phyloP scores from a whole-genome alignment of 1,140 invertebrate species.

The Acromyrmex charruanus region DNA sequence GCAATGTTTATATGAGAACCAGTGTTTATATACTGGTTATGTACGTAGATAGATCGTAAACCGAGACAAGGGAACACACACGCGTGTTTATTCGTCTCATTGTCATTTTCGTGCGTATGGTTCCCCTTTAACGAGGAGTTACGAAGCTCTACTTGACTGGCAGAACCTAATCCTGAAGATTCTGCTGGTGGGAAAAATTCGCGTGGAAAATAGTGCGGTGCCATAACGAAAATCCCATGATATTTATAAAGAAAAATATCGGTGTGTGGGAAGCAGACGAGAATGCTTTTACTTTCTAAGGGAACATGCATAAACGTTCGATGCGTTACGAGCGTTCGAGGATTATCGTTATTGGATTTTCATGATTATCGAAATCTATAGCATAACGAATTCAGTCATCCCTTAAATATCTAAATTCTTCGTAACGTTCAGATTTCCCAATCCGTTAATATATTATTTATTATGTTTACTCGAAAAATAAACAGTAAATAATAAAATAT shows the following conservation, averaged over 20 bases:
- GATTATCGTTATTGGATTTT: constrained; percentile 39
- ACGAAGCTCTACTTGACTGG: constrained; percentile 51
- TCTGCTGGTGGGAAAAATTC: constrained; percentile 50
- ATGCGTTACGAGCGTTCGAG: constrained; percentile 25
- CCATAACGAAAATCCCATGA: constrained; percentile 13
- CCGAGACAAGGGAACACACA: background rate
- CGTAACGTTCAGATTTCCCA: background rate
- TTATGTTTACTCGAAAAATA: background rate
- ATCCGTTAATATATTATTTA: background rate
- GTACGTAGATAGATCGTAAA: constrained; percentile 31
- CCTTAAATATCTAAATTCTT: constrained; percentile 1
- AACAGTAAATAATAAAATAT: background rate
- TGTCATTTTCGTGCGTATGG: constrained; percentile 8
- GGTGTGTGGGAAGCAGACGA: background rate
- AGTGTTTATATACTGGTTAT: background rate
- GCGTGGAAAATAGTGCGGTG: constrained; percentile 22
- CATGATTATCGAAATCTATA: constrained; percentile 9
- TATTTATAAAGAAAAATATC: constrained; percentile 5
- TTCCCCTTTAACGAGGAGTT: constrained; percentile 4
- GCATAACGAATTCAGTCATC: constrained; percentile 31
- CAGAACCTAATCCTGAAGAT: constrained; percentile 41
- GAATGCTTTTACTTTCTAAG: constrained; percentile 46
- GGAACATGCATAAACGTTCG: constrained; percentile 28
- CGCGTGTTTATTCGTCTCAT: constrained; percentile 36
- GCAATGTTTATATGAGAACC: constrained; percentile 31